Base-by-base conservation (phyloP, 2,888 invertebrate genomes). In the Caenorhabditis sulstoni region DNA sequence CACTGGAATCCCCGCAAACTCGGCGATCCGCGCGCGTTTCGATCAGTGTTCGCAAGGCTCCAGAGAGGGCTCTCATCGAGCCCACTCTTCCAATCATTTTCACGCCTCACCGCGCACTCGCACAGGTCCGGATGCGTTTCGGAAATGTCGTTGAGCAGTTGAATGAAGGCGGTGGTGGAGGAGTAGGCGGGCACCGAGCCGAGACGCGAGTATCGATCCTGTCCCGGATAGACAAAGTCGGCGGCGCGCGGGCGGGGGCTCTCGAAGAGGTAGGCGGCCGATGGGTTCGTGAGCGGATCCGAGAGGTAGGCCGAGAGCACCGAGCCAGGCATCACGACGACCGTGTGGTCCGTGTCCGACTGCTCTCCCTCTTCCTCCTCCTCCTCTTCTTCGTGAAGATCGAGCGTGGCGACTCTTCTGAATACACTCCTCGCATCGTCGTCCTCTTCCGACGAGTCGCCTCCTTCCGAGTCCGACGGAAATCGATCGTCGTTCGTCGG, bases 111-210 rank as follows among this genome's bases (percentile, higher is more conserved):
- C 73, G 23, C 37, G 44, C 79, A 79, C 49, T 75, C 70, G 44
- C 73, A 74, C 35, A 78, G 62, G 0, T 65, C 57, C n/a, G 53
- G 55, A 23, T 65, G 62, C 11, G 22, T 39, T n/a, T 73, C 55
- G 12, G 78, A 61, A 59, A 84, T 80, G 37, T 84, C 80, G 53
- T 81, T 79, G 53, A 88, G 82, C 47, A 88, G 50, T 16, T 75
- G 77, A 41, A 88, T 82, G 53, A 88, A 88, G 0, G 83, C 77
- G 11, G 83, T 75, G 0, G 88, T 88, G 12, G 84, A 77, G 3
- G 88, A 84, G 52, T 87, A 86, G 9, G 70, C 65, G 4, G 67
- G 77, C 16, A 85, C 85, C 50, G 81, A 84, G 1, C 85, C 85
- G 16, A 83, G 59, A 41, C 44, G 62, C 41, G 80, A 76, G 20